Conservation (phyloP, 2,797 vertebrate genomes). For the Xenops minutus region DNA sequence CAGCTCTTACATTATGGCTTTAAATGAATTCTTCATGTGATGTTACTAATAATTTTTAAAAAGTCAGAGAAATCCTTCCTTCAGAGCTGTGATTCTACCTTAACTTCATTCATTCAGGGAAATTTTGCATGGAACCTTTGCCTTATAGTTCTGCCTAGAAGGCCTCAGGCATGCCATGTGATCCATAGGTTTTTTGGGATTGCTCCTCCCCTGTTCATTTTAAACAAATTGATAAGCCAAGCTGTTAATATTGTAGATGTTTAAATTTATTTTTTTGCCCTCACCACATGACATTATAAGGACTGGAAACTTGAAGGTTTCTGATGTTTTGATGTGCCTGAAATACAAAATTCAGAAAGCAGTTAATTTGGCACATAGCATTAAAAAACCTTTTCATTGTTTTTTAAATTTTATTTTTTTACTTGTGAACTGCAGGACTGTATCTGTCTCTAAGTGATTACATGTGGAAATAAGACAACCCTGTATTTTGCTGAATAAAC, state of each 20-base stretch:
- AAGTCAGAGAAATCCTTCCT: background rate
- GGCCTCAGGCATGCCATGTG: background rate
- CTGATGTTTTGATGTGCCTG: background rate
- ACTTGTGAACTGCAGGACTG: background rate
- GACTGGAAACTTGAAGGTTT: background rate
- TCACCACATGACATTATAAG: fast-evolving
- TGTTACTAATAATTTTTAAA: background rate
- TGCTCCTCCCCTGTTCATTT: background rate
- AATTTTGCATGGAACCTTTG: background rate
- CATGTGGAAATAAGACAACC: background rate
- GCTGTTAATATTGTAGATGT: background rate
- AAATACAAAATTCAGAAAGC: background rate
- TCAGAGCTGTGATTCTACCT: background rate
- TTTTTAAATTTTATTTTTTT: too few relatives aligned
- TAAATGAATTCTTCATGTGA: background rate
- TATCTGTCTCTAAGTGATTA: background rate
- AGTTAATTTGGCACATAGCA: background rate
- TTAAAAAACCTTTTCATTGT: background rate
- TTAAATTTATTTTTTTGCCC: fast-evolving
- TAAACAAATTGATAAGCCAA: background rate
- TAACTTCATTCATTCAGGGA: background rate
- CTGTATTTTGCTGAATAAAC: slow-evolving; percentile 20
- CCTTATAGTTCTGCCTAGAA: background rate
- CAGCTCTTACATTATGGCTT: background rate
- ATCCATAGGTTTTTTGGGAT: background rate